A percentile compares a stretch with the other conserved stretches of the same genome.
These are phyloP conservation scores for Poeciliopsis turrubarensis DNA, from an alignment of 2,113 vertebrate species.

Conservation along the genomic window DNA sequence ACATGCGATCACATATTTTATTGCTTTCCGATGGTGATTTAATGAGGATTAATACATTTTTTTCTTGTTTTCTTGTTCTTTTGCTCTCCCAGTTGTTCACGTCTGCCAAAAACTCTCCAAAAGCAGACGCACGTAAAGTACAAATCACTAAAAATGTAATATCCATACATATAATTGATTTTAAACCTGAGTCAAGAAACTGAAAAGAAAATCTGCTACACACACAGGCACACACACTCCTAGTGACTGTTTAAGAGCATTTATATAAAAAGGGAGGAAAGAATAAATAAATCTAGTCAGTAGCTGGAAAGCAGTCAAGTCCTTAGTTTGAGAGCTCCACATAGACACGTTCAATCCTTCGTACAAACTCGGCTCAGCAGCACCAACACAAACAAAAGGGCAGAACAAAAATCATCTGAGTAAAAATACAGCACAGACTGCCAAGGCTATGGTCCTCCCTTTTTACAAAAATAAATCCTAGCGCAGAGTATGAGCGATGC, in stretches of 20 bases:
- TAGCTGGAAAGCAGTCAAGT: constrained; percentile 64
- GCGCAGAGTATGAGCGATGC: constrained; percentile 28
- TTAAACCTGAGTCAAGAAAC: constrained; percentile 12
- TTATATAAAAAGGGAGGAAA: constrained; percentile 54
- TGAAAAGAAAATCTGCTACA: neutral
- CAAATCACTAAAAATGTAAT: constrained; percentile 10
- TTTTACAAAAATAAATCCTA: constrained; percentile 74
- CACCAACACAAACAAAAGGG: constrained; percentile 62
- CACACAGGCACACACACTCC: constrained; percentile 1
- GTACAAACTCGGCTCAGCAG: constrained; percentile 17
- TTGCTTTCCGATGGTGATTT: constrained; percentile 5
- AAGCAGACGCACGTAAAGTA: neutral
- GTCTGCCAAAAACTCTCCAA: neutral
- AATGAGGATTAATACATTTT: constrained; percentile 14
- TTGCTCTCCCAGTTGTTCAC: neutral
- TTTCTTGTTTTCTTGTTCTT: neutral
- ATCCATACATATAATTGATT: constrained; percentile 20
- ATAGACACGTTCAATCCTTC: constrained; percentile 23
- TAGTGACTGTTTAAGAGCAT: constrained; percentile 37
- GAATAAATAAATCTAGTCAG: constrained; percentile 70
- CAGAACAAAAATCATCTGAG: constrained; percentile 46
- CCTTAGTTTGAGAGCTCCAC: constrained; percentile 38
- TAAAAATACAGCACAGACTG: constrained; percentile 50
- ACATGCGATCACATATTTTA: constrained; percentile 5
- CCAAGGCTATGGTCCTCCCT: constrained; percentile 70